Evolutionary conservation across 2,797 vertebrate species (phyloP), one percentile per base, ranked within the genome.

Genomic region (Hippocampus kuda): DNA sequence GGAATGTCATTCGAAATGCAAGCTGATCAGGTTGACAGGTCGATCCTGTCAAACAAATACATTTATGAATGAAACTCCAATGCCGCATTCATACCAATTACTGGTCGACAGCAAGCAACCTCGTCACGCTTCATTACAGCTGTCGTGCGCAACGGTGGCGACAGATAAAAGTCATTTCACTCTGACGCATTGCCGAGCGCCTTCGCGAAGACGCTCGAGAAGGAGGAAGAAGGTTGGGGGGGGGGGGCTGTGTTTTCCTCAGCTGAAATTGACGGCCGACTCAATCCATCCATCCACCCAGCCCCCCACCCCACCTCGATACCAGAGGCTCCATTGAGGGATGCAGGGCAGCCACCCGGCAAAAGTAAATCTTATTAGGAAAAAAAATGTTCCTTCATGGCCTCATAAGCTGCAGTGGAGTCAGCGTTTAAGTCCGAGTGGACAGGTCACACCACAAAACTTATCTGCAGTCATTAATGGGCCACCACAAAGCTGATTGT

Each of bases 241-340:
- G 27, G 30, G 16, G 30, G 5, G 13, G 51, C 7, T 22, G 77
- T 77, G 70, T 78, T 76, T 86, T 80, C 78, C 74, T 72, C 70
- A 13, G 74, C 79, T 79, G 77, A 84, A 89, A 83, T 81, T 83
- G 81, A 86, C 84, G 82, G 70, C 75, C 78, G 77, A 80, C 78
- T 74, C 75, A 38, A 72, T 72, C 13, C 44, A 12, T 4, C 13
- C 44, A 46, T 1, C 42, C 9, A 2, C 42, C 9, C 42, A 9
- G 1, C 48, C 5, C 15, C 18, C 48, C 1, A 78, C 78, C 69
- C 70, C 73, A 75, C 73, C 78, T 75, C 60, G 24, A 75, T 77
- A 76, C 81, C 79, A 63, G 75, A 85, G 79, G 74, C 75, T 75
- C 79, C 65, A 76, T 85, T 83, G 77, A 73, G 85, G 84, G 85